Evolutionary conservation across 2,797 vertebrate genomes (phyloP).

Genomic region (Synaphobranchus kaupii): DNA sequence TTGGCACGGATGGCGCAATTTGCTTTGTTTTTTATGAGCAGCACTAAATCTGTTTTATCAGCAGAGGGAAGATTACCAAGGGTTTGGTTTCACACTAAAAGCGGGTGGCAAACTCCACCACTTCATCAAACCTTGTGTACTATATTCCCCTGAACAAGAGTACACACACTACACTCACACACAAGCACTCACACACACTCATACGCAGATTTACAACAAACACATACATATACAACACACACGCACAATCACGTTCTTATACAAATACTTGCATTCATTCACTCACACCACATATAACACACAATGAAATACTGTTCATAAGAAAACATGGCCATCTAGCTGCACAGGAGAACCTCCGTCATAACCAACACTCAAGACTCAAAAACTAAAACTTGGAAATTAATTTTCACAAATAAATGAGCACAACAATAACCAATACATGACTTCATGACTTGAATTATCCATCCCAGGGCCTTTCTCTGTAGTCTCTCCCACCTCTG

Average conservation of each 20-base stretch:
- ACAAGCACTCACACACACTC: neutral
- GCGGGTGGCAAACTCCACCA: constrained; percentile 3
- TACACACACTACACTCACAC: neutral
- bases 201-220: neutral
- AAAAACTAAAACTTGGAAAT: neutral
- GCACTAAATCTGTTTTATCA: constrained; percentile 69
- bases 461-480: too few relatives aligned
- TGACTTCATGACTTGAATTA: too few relatives aligned
- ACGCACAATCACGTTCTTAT: neutral
- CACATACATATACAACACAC: neutral
- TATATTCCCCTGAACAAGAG: neutral
- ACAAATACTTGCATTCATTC: neutral
- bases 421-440: neutral
- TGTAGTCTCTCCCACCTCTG: too few relatives aligned
- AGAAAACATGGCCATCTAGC: neutral
- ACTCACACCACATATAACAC: neutral
- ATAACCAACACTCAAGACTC: neutral
- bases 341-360: neutral
- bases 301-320: neutral
- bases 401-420: neutral
- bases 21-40: constrained; percentile 65
- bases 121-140: constrained; percentile 1
- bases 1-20: constrained; percentile 59
- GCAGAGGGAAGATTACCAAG: constrained; percentile 50
- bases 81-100: constrained; percentile 48